A percentile compares a stretch with the other conserved stretches of the same genome.
These are phyloP conservation scores for Crioceris asparagi DNA, from an alignment of 2,888 invertebrate species.

Conservation along the genomic window DNA sequence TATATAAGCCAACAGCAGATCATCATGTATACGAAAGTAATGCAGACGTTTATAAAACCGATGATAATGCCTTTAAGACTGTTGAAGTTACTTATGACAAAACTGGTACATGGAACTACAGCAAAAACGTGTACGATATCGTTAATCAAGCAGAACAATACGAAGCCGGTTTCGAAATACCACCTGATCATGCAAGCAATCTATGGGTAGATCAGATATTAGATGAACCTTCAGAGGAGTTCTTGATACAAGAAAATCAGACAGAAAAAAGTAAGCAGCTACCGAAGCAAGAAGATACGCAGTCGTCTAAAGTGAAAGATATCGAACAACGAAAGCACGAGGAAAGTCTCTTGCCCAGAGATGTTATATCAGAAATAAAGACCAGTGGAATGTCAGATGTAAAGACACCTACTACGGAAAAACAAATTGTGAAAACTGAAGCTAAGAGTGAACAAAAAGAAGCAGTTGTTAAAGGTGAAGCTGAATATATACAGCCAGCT, in stretches of 20 bases:
- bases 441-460: conserved; percentile 2
- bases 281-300: neutral
- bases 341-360: conserved; percentile 24
- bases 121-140: conserved; percentile 21
- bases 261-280: neutral
- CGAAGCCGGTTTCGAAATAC: conserved; percentile 26
- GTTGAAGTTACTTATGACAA: conserved; percentile 2
- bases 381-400: conserved; percentile 17
- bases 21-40: too few relatives aligned
- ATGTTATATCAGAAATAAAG: conserved; percentile 23
- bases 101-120: conserved; percentile 21
- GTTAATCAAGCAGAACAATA: conserved; percentile 20
- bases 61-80: neutral
- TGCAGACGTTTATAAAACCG: too few relatives aligned
- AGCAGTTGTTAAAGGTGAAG: conserved; percentile 1
- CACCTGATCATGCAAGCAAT: conserved; percentile 29
- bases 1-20: too few relatives aligned
- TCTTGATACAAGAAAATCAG: conserved; percentile 5
- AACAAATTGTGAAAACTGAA: conserved; percentile 6
- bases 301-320: conserved; percentile 10
- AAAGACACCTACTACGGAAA: conserved; percentile 4
- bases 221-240: conserved; percentile 21
- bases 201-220: conserved; percentile 32
- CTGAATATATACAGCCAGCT: neutral
- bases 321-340: conserved; percentile 21